A percentile compares a stretch with the other conserved stretches of the same genome.
These are phyloP conservation scores for Nettapus auritus DNA, from an alignment of 2,113 vertebrate species.

Conservation along the genomic window DNA sequence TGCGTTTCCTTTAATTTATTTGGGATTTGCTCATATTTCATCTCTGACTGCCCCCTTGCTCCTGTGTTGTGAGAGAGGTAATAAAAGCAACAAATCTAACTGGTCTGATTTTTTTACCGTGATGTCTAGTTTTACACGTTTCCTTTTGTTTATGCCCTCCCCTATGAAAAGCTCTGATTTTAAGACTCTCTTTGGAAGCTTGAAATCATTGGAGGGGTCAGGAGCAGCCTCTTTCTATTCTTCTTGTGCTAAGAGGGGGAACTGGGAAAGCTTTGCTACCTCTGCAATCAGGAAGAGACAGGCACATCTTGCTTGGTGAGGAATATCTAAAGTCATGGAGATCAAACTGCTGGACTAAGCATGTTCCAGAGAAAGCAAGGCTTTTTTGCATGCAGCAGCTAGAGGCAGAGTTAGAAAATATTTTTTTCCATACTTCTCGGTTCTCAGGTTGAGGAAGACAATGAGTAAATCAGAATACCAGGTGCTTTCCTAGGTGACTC, in stretches of 20 bases:
- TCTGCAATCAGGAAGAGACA: not conserved
- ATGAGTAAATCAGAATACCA: not conserved
- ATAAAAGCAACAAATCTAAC: not conserved
- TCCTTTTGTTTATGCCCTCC: not conserved
- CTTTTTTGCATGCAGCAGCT: not conserved
- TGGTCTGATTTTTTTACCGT: not conserved
- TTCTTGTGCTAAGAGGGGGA: not conserved
- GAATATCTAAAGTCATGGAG: not conserved
- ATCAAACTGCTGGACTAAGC: not conserved
- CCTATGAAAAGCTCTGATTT: not conserved
- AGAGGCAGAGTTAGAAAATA: slow-evolving; percentile 10
- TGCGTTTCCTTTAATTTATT: slow-evolving; percentile 8
- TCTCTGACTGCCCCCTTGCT: not conserved
- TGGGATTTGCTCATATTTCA: slow-evolving; percentile 24
- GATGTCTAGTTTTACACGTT: not conserved
- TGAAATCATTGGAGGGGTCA: not conserved
- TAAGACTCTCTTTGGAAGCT: not conserved
- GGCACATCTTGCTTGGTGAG: not conserved
- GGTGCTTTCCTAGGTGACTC: slow-evolving; percentile 45
- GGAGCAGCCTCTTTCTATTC: not conserved
- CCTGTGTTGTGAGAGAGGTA: not conserved
- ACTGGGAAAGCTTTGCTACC: not conserved
- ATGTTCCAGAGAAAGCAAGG: not conserved
- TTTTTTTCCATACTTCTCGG: not conserved
- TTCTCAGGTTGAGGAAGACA: slow-evolving; percentile 20